These are phyloP conservation scores for Illadopsis cleaveri DNA, from an alignment of 2,113 vertebrate genomes.

Conservation along the genomic window DNA sequence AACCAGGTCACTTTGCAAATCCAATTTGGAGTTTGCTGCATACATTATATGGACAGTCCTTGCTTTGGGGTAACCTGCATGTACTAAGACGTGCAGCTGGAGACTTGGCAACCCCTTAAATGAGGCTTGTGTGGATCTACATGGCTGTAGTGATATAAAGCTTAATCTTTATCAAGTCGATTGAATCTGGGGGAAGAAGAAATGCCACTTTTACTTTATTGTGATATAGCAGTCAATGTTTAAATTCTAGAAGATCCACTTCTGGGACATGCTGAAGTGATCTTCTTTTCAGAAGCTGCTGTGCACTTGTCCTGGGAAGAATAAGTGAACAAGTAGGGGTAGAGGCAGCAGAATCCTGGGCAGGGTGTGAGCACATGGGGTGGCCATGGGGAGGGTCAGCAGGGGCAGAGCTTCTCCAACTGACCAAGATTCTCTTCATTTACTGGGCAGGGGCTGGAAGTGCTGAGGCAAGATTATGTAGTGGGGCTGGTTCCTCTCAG, in stretches of 20 bases:
- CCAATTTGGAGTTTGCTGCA: background rate
- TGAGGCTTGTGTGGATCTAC: background rate
- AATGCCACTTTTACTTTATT: background rate
- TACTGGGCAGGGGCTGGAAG: background rate
- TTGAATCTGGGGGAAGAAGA: background rate
- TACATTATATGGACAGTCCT: background rate
- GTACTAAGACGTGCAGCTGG: background rate
- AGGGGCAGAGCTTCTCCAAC: background rate
- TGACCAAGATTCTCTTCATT: background rate
- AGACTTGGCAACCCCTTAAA: background rate
- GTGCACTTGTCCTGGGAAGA: background rate
- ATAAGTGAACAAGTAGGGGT: background rate
- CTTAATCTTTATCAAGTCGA: background rate
- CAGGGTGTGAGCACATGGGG: background rate
- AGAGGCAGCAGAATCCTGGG: background rate
- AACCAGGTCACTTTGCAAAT: background rate
- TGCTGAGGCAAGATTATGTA: background rate
- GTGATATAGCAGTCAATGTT: background rate
- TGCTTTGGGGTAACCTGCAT: background rate
- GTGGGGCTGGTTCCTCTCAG: background rate
- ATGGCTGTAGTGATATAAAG: background rate
- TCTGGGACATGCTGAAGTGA: background rate
- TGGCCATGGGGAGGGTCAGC: background rate
- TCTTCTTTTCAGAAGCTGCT: background rate
- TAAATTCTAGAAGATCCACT: background rate